Evolutionary conservation across 2,888 invertebrate species (phyloP).

Genomic region (Cerastis leucographa): DNA sequence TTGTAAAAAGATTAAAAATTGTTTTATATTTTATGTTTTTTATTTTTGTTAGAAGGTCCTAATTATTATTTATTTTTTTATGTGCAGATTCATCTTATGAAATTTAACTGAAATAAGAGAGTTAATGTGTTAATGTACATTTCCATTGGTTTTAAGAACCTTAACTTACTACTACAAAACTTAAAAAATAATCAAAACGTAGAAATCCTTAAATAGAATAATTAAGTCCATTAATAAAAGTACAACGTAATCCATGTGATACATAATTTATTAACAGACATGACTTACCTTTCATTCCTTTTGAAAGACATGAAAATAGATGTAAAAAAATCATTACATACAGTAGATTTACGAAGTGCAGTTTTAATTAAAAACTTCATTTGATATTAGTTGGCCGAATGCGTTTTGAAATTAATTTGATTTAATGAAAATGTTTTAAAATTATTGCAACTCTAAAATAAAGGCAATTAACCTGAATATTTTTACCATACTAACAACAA

Average conservation of each 20-base stretch:
- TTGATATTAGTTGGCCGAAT: background rate
- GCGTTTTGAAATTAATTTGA: background rate
- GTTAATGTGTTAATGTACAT: background rate
- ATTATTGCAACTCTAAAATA: background rate
- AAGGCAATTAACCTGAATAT: too few species aligned
- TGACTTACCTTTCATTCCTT: slow-evolving; percentile 80
- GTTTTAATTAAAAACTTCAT: slow-evolving; percentile 4
- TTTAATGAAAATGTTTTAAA: background rate
- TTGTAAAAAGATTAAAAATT: too few species aligned
- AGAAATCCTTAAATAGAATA: background rate
- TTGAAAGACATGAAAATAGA: slow-evolving; percentile 80
- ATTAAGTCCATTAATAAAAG: background rate
- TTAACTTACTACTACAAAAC: background rate
- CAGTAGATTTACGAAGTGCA: background rate
- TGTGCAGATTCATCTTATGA: background rate
- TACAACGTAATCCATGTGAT: background rate
- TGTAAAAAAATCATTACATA: slow-evolving; percentile 51
- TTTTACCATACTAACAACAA: too few species aligned
- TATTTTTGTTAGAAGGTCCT: background rate
- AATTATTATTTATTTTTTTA: background rate
- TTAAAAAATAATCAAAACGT: background rate
- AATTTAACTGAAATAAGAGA: background rate
- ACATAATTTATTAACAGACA: too few species aligned
- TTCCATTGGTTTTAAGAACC: background rate
- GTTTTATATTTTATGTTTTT: too few species aligned